Conservation (phyloP, 2,888 invertebrate genomes). For the Ommatoiulus sabulosus region DNA sequence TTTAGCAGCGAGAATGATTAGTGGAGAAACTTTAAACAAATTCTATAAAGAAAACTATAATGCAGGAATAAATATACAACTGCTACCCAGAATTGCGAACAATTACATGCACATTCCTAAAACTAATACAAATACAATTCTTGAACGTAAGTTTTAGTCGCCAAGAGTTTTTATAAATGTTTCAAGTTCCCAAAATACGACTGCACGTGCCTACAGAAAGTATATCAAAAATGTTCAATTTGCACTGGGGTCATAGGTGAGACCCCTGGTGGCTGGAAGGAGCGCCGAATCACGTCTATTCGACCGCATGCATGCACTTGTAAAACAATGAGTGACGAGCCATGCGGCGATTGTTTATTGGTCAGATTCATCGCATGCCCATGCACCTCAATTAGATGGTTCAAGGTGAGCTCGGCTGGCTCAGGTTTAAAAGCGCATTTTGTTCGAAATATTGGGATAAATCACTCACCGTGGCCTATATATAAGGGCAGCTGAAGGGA, state of each 20-base stretch:
- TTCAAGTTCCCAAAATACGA: too few relatives aligned
- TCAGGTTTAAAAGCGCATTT: neutral
- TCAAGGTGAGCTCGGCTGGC: neutral
- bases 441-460: neutral
- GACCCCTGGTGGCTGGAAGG: neutral
- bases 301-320: neutral
- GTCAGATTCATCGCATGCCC: slow-evolving; percentile 3
- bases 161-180: too few relatives aligned
- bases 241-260: neutral
- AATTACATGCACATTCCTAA: too few relatives aligned
- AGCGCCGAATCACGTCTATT: neutral
- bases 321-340: slow-evolving; percentile 3
- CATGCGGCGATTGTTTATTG: neutral
- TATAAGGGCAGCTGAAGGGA: slow-evolving; percentile 6
- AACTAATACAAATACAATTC: too few relatives aligned
- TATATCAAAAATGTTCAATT: neutral
- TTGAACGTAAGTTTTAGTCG: too few relatives aligned
- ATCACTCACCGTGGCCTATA: slow-evolving; percentile 6
- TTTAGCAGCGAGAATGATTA: too few relatives aligned
- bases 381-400: slow-evolving; percentile 3
- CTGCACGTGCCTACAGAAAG: too few relatives aligned
- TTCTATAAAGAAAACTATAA: too few relatives aligned
- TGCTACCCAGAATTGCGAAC: too few relatives aligned
- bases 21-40: too few relatives aligned
- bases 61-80: too few relatives aligned